Conservation (phyloP, 2,113 vertebrate genomes). For the Silurus asotus region DNA sequence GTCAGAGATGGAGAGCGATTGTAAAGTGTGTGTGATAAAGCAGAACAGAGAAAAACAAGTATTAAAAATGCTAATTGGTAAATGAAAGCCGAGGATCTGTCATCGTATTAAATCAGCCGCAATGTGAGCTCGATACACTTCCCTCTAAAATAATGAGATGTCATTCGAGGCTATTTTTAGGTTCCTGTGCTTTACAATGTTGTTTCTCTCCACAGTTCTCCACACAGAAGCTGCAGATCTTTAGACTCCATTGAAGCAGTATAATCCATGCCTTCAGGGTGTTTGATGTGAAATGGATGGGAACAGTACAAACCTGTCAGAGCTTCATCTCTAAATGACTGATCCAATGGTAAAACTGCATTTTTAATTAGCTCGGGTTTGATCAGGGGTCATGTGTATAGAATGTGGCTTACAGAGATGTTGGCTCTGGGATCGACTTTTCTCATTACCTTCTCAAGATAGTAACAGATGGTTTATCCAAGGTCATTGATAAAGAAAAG, state of each 20-base stretch:
- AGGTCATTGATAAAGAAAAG: not conserved
- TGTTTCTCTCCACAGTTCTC: not conserved
- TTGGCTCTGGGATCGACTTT: not conserved
- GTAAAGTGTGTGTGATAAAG: slow-evolving; percentile 32
- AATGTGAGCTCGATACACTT: not conserved
- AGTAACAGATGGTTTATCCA: not conserved
- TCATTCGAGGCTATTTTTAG: not conserved
- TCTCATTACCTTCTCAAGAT: not conserved
- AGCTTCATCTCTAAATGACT: slow-evolving; percentile 77
- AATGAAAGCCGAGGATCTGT: not conserved
- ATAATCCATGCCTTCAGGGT: slow-evolving; percentile 1
- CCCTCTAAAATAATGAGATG: not conserved
- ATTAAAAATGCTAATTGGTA: not conserved
- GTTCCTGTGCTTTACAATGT: not conserved
- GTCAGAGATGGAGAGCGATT: slow-evolving; percentile 30
- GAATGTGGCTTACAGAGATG: not conserved
- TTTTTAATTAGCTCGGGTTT: not conserved
- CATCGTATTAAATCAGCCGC: not conserved
- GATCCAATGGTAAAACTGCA: slow-evolving; percentile 81
- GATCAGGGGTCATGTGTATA: not conserved
- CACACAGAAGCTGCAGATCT: not conserved
- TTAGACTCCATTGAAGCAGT: not conserved
- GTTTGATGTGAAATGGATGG: slow-evolving; percentile 76
- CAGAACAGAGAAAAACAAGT: not conserved
- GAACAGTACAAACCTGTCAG: slow-evolving; percentile 74